Percentiles rank a stretch among this genome's conserved stretches.
phyloP scores from a whole-genome alignment of 2,888 invertebrate genomes.

The Nezara viridula region DNA sequence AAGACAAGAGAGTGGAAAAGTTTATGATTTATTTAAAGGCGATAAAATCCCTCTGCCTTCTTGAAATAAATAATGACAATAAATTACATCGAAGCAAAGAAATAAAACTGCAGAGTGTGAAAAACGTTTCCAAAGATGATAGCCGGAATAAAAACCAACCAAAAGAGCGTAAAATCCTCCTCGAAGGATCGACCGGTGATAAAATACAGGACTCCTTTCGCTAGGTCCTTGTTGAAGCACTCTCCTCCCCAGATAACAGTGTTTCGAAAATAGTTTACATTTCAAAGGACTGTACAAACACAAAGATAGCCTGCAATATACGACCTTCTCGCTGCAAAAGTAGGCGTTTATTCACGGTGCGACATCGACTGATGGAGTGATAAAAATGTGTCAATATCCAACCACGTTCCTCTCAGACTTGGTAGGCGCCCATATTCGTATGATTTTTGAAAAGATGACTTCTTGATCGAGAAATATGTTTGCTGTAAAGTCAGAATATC shows the following conservation, averaged over 20 bases:
- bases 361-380: background rate
- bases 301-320: background rate
- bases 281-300: background rate
- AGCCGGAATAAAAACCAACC: background rate
- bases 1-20: background rate
- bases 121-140: background rate
- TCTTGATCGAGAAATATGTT: too few relatives aligned
- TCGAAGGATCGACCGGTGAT: background rate
- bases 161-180: background rate
- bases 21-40: background rate
- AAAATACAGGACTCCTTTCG: background rate
- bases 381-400: background rate
- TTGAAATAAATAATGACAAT: background rate
- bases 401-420: background rate
- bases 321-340: background rate
- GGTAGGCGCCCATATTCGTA: background rate
- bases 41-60: background rate
- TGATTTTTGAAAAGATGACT: background rate
- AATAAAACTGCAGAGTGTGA: background rate
- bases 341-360: background rate
- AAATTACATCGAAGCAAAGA: background rate
- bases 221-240: background rate
- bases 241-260: background rate
- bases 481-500: too few relatives aligned
- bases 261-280: slow-evolving; percentile 6